phyloP scores from a whole-genome alignment of 2,797 vertebrate species.

The Tapera naevia region DNA sequence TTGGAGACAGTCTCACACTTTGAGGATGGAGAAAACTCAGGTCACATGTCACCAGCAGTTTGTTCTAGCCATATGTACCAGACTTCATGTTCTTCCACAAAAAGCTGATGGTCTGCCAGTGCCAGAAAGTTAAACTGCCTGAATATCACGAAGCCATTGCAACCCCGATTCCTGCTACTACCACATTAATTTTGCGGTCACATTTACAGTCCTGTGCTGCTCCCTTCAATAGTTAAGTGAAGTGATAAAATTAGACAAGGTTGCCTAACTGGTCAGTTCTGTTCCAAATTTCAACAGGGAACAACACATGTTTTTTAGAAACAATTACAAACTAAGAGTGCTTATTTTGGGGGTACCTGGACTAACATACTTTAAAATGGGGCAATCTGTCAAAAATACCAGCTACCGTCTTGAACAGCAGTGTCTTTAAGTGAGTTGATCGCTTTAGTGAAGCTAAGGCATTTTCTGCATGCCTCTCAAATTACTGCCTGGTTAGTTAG shows the following conservation, averaged over 20 bases:
- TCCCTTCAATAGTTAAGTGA: background rate
- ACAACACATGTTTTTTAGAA: background rate
- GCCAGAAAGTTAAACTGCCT: background rate
- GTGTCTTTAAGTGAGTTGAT: background rate
- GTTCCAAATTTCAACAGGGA: background rate
- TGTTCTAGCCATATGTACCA: background rate
- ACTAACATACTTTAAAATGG: background rate
- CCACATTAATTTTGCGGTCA: background rate
- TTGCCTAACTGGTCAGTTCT: background rate
- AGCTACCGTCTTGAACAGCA: background rate
- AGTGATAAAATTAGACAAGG: background rate
- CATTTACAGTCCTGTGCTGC: background rate
- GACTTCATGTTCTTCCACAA: background rate
- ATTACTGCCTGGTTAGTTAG: constrained; percentile 23
- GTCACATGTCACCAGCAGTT: background rate
- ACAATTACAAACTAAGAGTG: background rate
- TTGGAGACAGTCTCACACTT: background rate
- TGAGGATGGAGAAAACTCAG: background rate
- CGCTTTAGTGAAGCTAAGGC: background rate
- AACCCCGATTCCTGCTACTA: background rate
- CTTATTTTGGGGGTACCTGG: background rate
- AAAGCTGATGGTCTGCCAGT: background rate
- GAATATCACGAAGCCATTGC: background rate
- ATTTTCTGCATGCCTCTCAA: background rate
- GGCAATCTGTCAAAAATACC: background rate